phyloP scores from a whole-genome alignment of 2,888 invertebrate species.

The Ariolimax columbianus region DNA sequence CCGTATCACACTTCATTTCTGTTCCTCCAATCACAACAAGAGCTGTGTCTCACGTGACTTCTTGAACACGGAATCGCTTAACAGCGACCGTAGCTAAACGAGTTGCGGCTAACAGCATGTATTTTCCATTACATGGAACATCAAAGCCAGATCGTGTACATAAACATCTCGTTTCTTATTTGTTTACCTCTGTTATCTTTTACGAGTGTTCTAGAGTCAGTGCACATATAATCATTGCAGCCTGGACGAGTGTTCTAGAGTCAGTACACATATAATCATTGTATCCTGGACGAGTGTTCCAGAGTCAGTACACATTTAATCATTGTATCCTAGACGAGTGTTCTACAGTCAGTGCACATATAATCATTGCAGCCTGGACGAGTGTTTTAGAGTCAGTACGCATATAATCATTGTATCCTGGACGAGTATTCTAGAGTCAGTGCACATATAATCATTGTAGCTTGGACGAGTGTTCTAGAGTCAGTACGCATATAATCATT shows the following conservation, averaged over 20 bases:
- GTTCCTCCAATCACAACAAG: constrained; percentile 17
- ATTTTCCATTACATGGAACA: constrained; percentile 59
- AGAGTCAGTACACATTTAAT: too few species aligned
- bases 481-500: neutral
- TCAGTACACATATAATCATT: too few species aligned
- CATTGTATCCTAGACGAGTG: neutral
- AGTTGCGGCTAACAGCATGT: constrained; percentile 41
- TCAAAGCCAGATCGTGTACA: constrained; percentile 51
- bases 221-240: neutral
- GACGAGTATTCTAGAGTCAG: too few species aligned
- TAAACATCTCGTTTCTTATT: constrained; percentile 17
- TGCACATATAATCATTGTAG: too few species aligned
- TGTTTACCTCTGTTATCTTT: neutral
- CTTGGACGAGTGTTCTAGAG: neutral
- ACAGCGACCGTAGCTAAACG: neutral
- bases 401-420: too few species aligned
- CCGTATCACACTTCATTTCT: constrained; percentile 31
- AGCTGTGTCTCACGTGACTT: constrained; percentile 29
- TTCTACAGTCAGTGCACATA: neutral
- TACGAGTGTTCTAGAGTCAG: neutral
- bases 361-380: too few species aligned
- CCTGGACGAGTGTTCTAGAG: too few species aligned
- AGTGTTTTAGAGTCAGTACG: too few species aligned
- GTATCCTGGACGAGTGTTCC: too few species aligned
- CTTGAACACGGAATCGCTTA: neutral